A percentile compares a stretch with the other conserved stretches of the same genome.
These are phyloP conservation scores for Cosmopolites sordidus DNA, from an alignment of 2,888 invertebrate species.

Conservation along the genomic window DNA sequence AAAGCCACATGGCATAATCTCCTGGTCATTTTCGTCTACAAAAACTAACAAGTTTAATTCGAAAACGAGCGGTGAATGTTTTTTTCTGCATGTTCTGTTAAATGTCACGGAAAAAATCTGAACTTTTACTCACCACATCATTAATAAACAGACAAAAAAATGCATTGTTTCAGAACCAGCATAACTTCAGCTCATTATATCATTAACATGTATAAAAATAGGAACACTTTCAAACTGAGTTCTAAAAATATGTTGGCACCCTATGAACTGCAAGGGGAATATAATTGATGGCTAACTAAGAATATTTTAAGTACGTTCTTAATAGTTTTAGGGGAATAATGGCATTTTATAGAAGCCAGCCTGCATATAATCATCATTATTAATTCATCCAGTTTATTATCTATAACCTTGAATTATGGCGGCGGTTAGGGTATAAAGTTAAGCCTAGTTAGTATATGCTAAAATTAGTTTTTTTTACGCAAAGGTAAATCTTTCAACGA, in stretches of 20 bases:
- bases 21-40: neutral
- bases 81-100: neutral
- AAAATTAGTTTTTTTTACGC: no score
- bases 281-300: constrained; percentile 13
- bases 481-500: no score
- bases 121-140: neutral
- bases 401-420: no score
- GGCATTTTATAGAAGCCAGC: no score
- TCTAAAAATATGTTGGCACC: constrained; percentile 21
- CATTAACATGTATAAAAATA: constrained; percentile 1
- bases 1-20: constrained; percentile 10
- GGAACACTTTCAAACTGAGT: neutral
- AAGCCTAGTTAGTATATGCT: no score
- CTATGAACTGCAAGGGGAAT: constrained; percentile 9
- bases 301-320: constrained; percentile 1
- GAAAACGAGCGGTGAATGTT: neutral
- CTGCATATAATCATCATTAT: neutral
- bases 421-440: no score
- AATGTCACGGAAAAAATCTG: neutral
- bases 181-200: constrained; percentile 1
- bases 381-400: neutral
- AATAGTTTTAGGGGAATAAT: neutral
- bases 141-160: constrained; percentile 1
- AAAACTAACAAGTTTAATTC: constrained; percentile 1
- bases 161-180: neutral